Conservation (phyloP, 2,113 vertebrate species). For the Cynoglossus semilaevis region DNA sequence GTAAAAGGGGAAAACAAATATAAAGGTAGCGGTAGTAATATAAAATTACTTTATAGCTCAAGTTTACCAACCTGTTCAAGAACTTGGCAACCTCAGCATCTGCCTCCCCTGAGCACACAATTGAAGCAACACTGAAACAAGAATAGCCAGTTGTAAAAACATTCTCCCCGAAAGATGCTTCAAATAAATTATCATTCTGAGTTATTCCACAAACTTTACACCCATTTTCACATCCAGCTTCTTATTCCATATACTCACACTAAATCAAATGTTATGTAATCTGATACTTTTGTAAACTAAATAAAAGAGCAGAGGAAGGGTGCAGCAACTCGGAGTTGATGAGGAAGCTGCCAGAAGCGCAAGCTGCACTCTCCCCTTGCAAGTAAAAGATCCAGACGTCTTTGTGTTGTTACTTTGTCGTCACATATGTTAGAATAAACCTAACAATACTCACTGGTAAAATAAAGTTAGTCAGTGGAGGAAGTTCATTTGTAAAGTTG, state of each 20-base stretch:
- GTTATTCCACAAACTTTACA: neutral
- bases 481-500: slow-evolving; percentile 83
- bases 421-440: no score
- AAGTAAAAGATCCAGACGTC: no score
- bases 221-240: no score
- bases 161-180: neutral
- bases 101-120: slow-evolving; percentile 86
- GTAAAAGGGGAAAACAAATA: neutral
- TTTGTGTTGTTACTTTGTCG: no score
- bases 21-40: neutral
- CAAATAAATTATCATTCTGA: neutral
- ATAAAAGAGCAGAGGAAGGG: no score
- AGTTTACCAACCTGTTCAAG: slow-evolving; percentile 85
- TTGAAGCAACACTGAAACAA: slow-evolving; percentile 80
- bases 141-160: slow-evolving; percentile 12
- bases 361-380: slow-evolving; percentile 82
- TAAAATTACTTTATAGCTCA: neutral
- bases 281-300: no score
- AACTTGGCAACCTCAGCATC: slow-evolving; percentile 88
- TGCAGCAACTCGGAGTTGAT: no score
- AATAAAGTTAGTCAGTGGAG: slow-evolving; percentile 87
- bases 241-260: no score
- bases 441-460: slow-evolving; percentile 87
- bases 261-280: no score
- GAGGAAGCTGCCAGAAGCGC: no score